Base-by-base conservation (phyloP, 2,797 vertebrate species). In the Eleutherodactylus coqui region DNA sequence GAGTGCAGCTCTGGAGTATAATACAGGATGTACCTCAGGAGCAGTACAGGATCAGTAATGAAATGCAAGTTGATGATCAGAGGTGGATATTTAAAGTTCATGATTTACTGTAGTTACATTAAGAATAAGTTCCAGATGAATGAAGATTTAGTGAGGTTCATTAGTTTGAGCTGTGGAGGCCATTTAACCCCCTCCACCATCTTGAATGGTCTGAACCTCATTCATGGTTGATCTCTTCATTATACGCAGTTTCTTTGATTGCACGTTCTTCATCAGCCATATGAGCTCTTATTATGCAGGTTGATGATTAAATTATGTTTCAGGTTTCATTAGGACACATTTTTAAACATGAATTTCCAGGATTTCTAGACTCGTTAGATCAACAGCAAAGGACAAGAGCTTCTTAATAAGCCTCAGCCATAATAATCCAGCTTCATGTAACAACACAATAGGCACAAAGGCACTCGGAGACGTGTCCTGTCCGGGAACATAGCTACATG, bases 301-400 rank as follows among this genome's bases (percentile, higher is more conserved):
- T 4, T 43, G 53, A 75, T 83, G 82, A 83, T 62, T 83, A 60
- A 24, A 60, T 58, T 75, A 45, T 21, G n/a, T 41, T 45, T 34
- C 45, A 45, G 27, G 10, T 73, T 58, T 45, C n/a, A 75, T 62
- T 60, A 41, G 16, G 51, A 32, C 19, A 11, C 4, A 75, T 75
- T 8, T 41, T 41, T 17, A 55, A 14, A 41, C 49, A 55, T 41
- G 64, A 55, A 82, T 38, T 53, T 24, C 14, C 11, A 5, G 10
- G 53, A 11, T 16, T 21, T 34, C 9, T 70, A 38, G 19, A 34
- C 14, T 72, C 11, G 27, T 36, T 69, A 0, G 69, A 69, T 36
- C 45, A 24, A 79, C 53, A 43, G n/a, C 21, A 8, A 55, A 62
- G 32, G 55, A 60, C 8, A n/a, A 6, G 7, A 5, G 9, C 43